A percentile compares a stretch with the other conserved stretches of the same genome.
phyloP scores from a whole-genome alignment of 2,113 vertebrate species.

The Chionomys nivalis region DNA sequence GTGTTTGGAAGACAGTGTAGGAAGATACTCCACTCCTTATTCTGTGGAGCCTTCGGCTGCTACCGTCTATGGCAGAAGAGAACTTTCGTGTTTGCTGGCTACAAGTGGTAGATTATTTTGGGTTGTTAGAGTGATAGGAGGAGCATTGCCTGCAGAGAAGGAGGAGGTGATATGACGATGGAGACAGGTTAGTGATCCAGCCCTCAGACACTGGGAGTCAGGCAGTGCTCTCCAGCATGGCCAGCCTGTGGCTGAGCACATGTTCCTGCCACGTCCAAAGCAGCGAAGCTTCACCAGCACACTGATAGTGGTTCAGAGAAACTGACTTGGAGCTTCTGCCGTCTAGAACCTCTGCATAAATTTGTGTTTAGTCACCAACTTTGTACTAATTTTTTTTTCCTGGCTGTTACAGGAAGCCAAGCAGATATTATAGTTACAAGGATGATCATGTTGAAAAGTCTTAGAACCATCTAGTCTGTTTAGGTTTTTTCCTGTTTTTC shows the following conservation, averaged over 20 bases:
- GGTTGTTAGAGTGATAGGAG: background rate
- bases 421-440: background rate
- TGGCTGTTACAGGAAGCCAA: background rate
- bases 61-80: background rate
- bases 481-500: background rate
- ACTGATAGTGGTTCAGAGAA: background rate
- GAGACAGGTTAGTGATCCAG: background rate
- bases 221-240: background rate
- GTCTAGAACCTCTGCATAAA: background rate
- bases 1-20: background rate
- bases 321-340: background rate
- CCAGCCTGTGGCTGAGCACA: background rate
- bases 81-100: background rate
- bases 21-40: background rate
- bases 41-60: background rate
- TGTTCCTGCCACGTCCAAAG: background rate
- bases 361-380: background rate
- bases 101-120: slow-evolving; percentile 14
- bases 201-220: background rate
- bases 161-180: background rate
- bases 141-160: background rate
- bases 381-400: slow-evolving; percentile 32
- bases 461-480: background rate
- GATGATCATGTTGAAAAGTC: background rate
- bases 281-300: background rate